phyloP scores from a whole-genome alignment of 2,888 invertebrate genomes.

The Epinotia bilunana region DNA sequence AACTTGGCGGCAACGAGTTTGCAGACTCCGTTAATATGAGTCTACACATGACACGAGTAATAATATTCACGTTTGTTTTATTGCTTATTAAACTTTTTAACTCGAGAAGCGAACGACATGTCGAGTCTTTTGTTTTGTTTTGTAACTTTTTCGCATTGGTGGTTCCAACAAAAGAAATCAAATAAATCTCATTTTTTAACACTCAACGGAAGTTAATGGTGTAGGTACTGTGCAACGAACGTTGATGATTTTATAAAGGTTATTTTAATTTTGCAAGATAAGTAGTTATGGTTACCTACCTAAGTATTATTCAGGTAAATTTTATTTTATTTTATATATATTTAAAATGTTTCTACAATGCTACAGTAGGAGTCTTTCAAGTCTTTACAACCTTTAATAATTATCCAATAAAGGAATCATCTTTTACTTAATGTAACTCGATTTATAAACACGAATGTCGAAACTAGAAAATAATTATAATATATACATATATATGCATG shows the following conservation, averaged over 20 bases:
- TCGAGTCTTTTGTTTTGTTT: slow-evolving; percentile 30
- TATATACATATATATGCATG: not conserved
- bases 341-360: not conserved
- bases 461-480: not conserved
- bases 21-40: slow-evolving; percentile 47
- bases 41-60: slow-evolving; percentile 46
- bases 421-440: not conserved
- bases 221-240: not conserved
- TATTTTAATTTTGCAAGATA: too few species aligned
- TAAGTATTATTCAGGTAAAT: too few species aligned
- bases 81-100: slow-evolving; percentile 35
- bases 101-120: slow-evolving; percentile 12
- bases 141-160: not conserved
- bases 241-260: too few species aligned
- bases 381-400: too few species aligned
- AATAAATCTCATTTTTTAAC: not conserved
- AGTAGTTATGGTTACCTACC: too few species aligned
- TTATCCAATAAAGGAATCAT: not conserved
- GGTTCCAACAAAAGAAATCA: not conserved
- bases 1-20: slow-evolving; percentile 53
- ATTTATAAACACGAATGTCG: not conserved
- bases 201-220: not conserved
- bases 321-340: too few species aligned
- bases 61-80: slow-evolving; percentile 42
- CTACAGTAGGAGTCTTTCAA: too few species aligned